These are phyloP conservation scores for Carpatolechia fugitivella DNA, from an alignment of 2,888 invertebrate genomes.

Conservation along the genomic window DNA sequence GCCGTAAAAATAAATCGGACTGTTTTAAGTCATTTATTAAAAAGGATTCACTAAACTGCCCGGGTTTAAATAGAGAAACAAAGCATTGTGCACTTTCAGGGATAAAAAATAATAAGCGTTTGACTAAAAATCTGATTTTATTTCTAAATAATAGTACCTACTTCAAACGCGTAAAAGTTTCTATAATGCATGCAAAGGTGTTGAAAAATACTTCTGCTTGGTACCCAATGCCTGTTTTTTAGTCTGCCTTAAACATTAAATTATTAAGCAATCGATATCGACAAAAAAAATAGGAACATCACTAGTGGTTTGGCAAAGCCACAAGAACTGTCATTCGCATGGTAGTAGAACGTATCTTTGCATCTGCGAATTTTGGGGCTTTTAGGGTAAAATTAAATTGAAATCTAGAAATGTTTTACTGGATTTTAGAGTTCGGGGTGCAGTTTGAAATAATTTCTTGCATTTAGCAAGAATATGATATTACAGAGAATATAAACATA, in stretches of 20 bases:
- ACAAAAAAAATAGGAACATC: slow-evolving; percentile 19
- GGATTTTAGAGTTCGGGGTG: background rate
- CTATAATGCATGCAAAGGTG: no score
- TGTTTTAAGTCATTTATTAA: slow-evolving; percentile 8
- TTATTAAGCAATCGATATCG: no score
- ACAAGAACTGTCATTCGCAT: slow-evolving; percentile 33
- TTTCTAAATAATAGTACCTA: no score
- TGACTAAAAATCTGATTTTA: no score
- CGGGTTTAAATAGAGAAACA: background rate
- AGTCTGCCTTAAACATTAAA: no score
- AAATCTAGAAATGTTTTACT: background rate
- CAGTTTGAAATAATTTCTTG: background rate
- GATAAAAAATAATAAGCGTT: slow-evolving; percentile 24
- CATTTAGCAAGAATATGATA: background rate
- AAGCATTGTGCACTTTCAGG: background rate
- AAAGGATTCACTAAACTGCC: background rate
- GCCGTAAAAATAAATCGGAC: slow-evolving; percentile 13
- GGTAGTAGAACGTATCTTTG: slow-evolving; percentile 19
- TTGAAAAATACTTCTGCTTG: no score
- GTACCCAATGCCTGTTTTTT: no score
- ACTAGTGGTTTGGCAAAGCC: slow-evolving; percentile 35
- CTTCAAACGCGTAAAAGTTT: no score
- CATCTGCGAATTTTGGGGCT: slow-evolving; percentile 5
- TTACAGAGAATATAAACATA: background rate
- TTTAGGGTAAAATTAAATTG: slow-evolving; percentile 2